Conservation (phyloP, 2,888 invertebrate species). For the Tillus elongatus region DNA sequence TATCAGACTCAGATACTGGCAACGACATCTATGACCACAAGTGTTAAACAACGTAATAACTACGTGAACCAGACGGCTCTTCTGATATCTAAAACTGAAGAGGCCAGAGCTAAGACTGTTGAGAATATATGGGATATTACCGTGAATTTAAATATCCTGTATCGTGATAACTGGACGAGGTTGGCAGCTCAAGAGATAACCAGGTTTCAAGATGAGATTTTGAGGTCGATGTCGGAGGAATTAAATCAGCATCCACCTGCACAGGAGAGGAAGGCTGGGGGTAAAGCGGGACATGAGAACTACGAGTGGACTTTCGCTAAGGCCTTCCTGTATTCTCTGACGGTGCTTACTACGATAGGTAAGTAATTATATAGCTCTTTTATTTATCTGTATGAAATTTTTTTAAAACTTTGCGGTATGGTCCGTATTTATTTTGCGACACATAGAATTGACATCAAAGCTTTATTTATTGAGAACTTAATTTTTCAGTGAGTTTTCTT, state of each 20-base stretch:
- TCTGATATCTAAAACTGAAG: constrained; percentile 44
- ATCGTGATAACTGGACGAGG: constrained; percentile 42
- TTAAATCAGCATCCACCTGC: constrained; percentile 43
- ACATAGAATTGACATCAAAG: too few relatives aligned
- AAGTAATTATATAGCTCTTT: too few relatives aligned
- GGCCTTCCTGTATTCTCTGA: constrained; percentile 89
- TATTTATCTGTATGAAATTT: too few relatives aligned
- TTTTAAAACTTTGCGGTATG: too few relatives aligned
- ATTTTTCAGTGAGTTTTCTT: too few relatives aligned
- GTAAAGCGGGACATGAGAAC: constrained; percentile 40
- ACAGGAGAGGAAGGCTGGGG: constrained; percentile 37
- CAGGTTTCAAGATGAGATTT: constrained; percentile 67
- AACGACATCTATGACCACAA: constrained; percentile 44
- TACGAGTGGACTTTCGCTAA: constrained; percentile 83
- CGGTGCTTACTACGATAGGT: constrained; percentile 89
- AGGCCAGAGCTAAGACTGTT: constrained; percentile 60
- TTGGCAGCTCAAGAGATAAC: constrained; percentile 68
- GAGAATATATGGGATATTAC: constrained; percentile 90
- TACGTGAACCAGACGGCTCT: constrained; percentile 30
- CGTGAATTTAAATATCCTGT: constrained; percentile 76
- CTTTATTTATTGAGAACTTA: too few relatives aligned
- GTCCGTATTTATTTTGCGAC: too few relatives aligned
- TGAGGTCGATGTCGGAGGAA: constrained; percentile 71
- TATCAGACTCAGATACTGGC: constrained; percentile 49
- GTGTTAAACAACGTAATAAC: constrained; percentile 31